Conservation (phyloP, 1,140 invertebrate genomes). For the Caenorhabditis brenneri region DNA sequence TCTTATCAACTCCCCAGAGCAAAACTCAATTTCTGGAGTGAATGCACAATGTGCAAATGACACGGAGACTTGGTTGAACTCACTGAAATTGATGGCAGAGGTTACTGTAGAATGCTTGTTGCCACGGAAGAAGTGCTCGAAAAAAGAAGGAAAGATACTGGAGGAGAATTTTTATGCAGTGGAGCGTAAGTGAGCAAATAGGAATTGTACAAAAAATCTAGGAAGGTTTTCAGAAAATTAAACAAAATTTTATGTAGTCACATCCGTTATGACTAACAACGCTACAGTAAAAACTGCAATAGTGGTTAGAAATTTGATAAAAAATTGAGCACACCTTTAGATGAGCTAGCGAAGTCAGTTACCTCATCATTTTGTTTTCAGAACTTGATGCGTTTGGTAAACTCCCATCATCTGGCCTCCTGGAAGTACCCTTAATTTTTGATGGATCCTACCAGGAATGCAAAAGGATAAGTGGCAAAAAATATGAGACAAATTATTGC, state of each 20-base stretch:
- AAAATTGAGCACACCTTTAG: too few species aligned
- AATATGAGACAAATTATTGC: conserved; percentile 15
- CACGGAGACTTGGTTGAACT: neutral
- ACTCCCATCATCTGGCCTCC: neutral
- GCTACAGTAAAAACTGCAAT: too few species aligned
- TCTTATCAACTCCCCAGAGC: too few species aligned
- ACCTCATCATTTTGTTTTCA: neutral
- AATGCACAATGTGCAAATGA: conserved; percentile 6
- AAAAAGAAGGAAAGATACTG: neutral
- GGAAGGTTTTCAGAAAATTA: too few species aligned
- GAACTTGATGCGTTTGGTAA: conserved; percentile 8
- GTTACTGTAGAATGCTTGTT: neutral
- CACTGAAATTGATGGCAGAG: neutral
- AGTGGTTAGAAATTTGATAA: too few species aligned
- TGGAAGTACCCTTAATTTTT: neutral
- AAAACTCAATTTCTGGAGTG: neutral
- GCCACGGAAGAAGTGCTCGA: neutral
- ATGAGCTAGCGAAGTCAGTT: too few species aligned
- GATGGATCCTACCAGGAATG: conserved; percentile 19
- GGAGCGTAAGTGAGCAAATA: neutral
- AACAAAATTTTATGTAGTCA: too few species aligned
- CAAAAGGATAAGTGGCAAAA: neutral
- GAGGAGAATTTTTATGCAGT: neutral
- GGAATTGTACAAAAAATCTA: neutral
- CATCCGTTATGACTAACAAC: too few species aligned